Percentiles rank a stretch among this genome's conserved stretches.
These are phyloP conservation scores for Clepsis dumicolana DNA, from an alignment of 2,888 invertebrate genomes.

Conservation along the genomic window DNA sequence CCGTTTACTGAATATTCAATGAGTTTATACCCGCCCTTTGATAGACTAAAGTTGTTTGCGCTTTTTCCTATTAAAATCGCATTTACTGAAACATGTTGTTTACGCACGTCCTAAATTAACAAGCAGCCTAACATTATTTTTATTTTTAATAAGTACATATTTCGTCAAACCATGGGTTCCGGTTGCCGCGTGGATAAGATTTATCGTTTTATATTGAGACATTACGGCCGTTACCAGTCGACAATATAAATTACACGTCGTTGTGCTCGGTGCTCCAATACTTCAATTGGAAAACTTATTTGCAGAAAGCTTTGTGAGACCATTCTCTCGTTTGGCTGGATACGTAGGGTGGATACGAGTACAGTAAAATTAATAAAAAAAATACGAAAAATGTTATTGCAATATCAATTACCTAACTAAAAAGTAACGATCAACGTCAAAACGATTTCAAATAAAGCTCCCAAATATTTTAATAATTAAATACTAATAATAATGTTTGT, in stretches of 20 bases:
- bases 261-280: background rate
- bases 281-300: background rate
- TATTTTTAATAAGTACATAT: background rate
- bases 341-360: too few species aligned
- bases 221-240: background rate
- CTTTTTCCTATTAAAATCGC: background rate
- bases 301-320: background rate
- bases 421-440: too few species aligned
- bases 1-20: constrained; percentile 23
- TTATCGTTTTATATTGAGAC: background rate
- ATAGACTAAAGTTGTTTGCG: background rate
- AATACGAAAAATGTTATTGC: too few species aligned
- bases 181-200: background rate
- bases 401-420: too few species aligned
- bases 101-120: too few species aligned
- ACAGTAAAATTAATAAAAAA: too few species aligned
- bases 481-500: too few species aligned
- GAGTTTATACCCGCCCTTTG: background rate
- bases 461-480: too few species aligned
- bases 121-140: background rate
- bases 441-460: too few species aligned
- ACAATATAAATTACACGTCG: background rate
- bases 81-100: too few species aligned
- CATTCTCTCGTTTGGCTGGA: background rate
- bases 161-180: background rate